A percentile compares a stretch with the other conserved stretches of the same genome.
phyloP scores from a whole-genome alignment of 2,113 vertebrate genomes.

The Anarhynchus alexandrinus region DNA sequence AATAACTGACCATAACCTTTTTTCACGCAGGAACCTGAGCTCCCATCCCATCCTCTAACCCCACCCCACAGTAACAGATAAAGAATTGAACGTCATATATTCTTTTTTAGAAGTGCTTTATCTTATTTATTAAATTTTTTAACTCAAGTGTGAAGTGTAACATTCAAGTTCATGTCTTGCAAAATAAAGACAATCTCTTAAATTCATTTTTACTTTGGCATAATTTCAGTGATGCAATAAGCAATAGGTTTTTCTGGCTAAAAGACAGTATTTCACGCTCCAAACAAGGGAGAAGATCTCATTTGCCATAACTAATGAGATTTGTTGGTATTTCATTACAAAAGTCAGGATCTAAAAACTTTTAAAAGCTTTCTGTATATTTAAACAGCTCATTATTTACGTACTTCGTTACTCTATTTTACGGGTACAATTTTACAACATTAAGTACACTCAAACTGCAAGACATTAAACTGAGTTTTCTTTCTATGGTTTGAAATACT shows the following conservation, averaged over 20 bases:
- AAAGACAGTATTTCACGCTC: background rate
- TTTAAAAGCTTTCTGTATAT: conserved; percentile 6
- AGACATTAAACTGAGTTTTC: background rate
- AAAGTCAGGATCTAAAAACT: background rate
- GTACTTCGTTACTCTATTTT: background rate
- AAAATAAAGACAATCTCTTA: background rate
- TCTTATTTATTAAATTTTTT: background rate
- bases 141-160: background rate
- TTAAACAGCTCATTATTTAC: background rate
- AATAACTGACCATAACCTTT: background rate
- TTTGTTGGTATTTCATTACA: background rate
- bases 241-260: background rate
- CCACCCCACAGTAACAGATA: background rate
- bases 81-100: background rate
- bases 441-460: background rate
- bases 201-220: background rate
- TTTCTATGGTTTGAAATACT: background rate
- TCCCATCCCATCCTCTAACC: background rate
- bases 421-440: background rate
- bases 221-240: background rate
- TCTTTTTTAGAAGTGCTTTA: background rate
- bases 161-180: background rate
- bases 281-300: background rate
- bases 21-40: background rate
- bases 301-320: conserved; percentile 17